Percentiles rank a stretch among this genome's conserved stretches.
These are phyloP conservation scores for Fregetta grallaria DNA, from an alignment of 2,113 vertebrate species.

Conservation along the genomic window DNA sequence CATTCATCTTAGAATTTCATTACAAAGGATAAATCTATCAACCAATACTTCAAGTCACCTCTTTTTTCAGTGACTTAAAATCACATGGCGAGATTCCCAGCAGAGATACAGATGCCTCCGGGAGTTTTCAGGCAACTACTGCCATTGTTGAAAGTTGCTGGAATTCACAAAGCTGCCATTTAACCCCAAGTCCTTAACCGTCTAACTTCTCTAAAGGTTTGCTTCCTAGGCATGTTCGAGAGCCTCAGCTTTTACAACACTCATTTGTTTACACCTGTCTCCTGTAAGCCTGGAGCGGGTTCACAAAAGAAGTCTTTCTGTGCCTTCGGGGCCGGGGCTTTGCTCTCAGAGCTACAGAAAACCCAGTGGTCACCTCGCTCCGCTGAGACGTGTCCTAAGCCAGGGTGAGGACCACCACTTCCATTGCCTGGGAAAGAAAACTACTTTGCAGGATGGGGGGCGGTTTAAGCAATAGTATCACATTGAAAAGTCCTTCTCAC, in stretches of 20 bases:
- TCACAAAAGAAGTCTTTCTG: not conserved
- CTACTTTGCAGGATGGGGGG: accelerated
- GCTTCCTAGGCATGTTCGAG: not conserved
- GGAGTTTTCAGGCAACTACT: not conserved
- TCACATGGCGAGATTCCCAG: not conserved
- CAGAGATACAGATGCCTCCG: not conserved
- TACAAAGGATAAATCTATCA: not conserved
- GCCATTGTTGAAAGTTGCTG: not conserved
- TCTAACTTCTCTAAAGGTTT: not conserved
- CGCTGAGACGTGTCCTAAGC: accelerated
- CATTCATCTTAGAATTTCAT: not conserved
- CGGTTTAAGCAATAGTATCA: no score
- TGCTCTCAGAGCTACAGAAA: not conserved
- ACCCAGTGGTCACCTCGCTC: accelerated
- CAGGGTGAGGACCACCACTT: not conserved
- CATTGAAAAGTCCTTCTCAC: accelerated
- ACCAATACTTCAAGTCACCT: not conserved
- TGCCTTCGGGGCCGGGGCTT: accelerated
- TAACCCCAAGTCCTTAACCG: not conserved
- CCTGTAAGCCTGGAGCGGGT: not conserved
- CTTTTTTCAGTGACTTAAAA: not conserved
- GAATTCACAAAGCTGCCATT: not conserved
- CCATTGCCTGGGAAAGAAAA: not conserved
- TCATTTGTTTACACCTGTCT: not conserved
- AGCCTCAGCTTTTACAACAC: not conserved